Percentiles rank a stretch among this genome's conserved stretches.
Conservation (phyloP, 2,888 invertebrate species). For the Elgonia sp. region DNA sequence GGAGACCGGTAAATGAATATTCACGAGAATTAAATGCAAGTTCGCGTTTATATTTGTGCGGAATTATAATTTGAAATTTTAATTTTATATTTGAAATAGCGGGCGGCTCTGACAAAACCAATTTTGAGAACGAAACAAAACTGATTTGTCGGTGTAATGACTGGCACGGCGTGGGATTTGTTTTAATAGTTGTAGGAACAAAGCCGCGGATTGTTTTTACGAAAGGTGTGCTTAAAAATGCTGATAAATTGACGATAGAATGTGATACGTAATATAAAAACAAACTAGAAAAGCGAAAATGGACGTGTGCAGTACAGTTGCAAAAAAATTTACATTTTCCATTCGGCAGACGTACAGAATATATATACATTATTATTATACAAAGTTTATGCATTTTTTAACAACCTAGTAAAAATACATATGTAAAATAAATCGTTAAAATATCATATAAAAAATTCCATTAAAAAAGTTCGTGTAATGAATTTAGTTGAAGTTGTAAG, state of each 20-base stretch:
- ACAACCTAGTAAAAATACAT: not conserved
- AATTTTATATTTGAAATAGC: no score
- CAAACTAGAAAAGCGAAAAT: not conserved
- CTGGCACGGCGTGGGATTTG: not conserved
- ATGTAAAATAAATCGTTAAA: not conserved
- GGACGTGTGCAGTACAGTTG: not conserved
- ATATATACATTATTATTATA: conserved; percentile 7
- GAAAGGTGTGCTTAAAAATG: not conserved
- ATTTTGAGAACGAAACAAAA: not conserved
- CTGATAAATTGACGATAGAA: conserved; percentile 4
- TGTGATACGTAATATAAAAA: conserved; percentile 12
- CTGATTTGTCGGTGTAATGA: not conserved
- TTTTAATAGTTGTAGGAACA: not conserved
- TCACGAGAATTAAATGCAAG: not conserved
- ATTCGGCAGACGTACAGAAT: not conserved
- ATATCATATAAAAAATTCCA: conserved; percentile 4
- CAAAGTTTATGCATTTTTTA: conserved; percentile 10
- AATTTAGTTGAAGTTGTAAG: conserved; percentile 22
- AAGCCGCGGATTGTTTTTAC: not conserved
- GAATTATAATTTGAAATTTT: no score
- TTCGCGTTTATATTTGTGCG: no score
- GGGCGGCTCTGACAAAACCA: not conserved
- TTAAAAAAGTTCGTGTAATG: conserved; percentile 4
- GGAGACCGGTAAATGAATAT: not conserved
- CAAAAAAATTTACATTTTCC: conserved; percentile 1